Conservation (phyloP, 2,888 invertebrate genomes). For the Anoncus sp. region DNA sequence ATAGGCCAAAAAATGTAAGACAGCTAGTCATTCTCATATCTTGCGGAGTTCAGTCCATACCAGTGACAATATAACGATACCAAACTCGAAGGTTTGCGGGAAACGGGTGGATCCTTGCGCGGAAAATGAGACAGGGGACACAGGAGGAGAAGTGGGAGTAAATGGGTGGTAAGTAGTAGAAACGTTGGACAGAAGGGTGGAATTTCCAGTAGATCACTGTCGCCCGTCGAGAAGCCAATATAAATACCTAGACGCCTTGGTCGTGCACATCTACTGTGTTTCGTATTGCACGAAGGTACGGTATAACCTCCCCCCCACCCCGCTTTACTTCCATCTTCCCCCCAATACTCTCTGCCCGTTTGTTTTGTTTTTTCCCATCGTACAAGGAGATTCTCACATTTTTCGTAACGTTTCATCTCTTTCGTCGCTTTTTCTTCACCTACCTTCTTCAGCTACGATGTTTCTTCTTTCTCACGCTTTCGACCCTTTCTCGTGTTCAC, state of each 20-base stretch:
- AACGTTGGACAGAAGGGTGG: conserved; percentile 71
- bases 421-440: conserved; percentile 15
- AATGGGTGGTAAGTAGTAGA: conserved; percentile 57
- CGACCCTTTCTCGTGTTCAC: conserved; percentile 17
- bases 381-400: conserved; percentile 50
- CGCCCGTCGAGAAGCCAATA: conserved; percentile 81
- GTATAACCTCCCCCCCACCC: conserved; percentile 37
- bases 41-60: no score
- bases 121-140: conserved; percentile 18
- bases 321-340: conserved; percentile 46
- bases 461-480: conserved; percentile 18
- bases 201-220: conserved; percentile 82
- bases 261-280: conserved; percentile 65
- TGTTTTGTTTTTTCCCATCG: conserved; percentile 51
- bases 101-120: conserved; percentile 6
- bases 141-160: conserved; percentile 56
- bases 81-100: conserved; percentile 22
- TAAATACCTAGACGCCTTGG: conserved; percentile 81
- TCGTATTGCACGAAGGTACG: conserved; percentile 65
- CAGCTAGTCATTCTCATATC: no score
- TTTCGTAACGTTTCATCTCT: conserved; percentile 51
- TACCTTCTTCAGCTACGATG: conserved; percentile 28
- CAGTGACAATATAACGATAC: background rate
- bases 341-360: conserved; percentile 39
- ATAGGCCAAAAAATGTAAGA: no score